Percentiles rank a stretch among this genome's conserved stretches.
These are phyloP conservation scores for Dendrolimus houi DNA, from an alignment of 2,888 invertebrate genomes.

Conservation along the genomic window DNA sequence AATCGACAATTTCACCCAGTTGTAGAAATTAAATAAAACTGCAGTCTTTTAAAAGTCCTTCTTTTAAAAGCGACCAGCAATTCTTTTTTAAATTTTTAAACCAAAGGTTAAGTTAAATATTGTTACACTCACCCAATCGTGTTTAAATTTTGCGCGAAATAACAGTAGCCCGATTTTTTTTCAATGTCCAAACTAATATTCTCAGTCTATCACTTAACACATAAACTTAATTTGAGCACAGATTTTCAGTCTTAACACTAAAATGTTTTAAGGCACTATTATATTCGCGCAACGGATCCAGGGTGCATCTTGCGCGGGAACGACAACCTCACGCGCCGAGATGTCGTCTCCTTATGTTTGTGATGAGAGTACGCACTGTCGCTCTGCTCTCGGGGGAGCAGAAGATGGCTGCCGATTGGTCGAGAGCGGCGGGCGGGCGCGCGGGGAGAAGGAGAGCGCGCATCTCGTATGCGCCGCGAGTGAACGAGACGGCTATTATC, in stretches of 20 bases:
- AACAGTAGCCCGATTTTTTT: constrained; percentile 39
- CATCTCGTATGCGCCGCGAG: constrained; percentile 49
- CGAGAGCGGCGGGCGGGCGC: constrained; percentile 56
- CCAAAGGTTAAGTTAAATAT: neutral
- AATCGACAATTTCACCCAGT: constrained; percentile 40
- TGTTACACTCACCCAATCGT: constrained; percentile 69
- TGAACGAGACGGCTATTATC: constrained; percentile 58
- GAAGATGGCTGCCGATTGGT: constrained; percentile 72
- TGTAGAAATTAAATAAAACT: neutral
- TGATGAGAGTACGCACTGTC: constrained; percentile 75
- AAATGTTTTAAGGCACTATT: constrained; percentile 45
- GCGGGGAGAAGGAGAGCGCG: constrained; percentile 66
- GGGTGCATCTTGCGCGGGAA: constrained; percentile 43
- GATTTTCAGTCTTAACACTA: constrained; percentile 50
- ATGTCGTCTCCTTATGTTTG: constrained; percentile 70
- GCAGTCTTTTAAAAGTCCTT: no score
- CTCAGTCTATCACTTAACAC: constrained; percentile 59
- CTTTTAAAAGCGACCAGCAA: neutral
- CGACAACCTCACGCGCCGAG: constrained; percentile 70
- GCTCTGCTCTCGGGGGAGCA: constrained; percentile 76
- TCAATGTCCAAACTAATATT: constrained; percentile 52
- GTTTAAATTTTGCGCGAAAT: constrained; percentile 66
- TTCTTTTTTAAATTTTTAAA: neutral
- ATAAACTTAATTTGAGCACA: constrained; percentile 50
- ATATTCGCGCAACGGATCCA: constrained; percentile 35